phyloP scores from a whole-genome alignment of 2,113 vertebrate genomes.

The Daphoenositta chrysoptera region DNA sequence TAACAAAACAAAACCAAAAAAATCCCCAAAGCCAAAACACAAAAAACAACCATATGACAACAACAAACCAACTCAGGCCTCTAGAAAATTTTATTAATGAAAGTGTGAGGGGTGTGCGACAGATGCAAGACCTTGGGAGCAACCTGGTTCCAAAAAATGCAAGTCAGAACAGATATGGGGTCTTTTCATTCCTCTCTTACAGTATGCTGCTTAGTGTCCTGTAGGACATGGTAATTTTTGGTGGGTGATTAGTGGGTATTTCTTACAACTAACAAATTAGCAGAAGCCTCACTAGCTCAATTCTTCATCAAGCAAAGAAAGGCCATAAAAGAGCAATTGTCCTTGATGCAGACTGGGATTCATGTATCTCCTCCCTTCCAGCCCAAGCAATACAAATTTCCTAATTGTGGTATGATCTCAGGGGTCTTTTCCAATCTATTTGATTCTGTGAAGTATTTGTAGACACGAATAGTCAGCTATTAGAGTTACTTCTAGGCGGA shows the following conservation, averaged over 20 bases:
- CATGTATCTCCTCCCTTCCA: accelerated
- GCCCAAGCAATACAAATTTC: no score
- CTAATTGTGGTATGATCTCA: neutral
- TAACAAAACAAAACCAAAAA: neutral
- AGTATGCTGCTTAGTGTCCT: neutral
- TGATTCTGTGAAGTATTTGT: neutral
- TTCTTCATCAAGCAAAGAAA: neutral
- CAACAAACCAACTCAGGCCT: neutral
- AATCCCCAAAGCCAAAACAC: neutral
- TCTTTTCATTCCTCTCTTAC: neutral
- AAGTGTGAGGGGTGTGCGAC: neutral
- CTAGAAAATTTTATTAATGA: neutral
- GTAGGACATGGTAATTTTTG: neutral
- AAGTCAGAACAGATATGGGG: accelerated
- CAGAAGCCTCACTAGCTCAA: neutral
- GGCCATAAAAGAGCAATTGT: neutral
- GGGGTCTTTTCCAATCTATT: neutral
- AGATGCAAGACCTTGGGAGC: neutral
- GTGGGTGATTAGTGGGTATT: neutral
- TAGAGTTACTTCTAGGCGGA: neutral
- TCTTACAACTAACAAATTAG: neutral
- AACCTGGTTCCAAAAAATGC: neutral
- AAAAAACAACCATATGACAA: no score
- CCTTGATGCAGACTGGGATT: neutral
- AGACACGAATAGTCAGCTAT: neutral